Percentiles rank a stretch among this genome's conserved stretches.
Conservation (phyloP, 1,140 invertebrate genomes). For the Brachionus sp. region DNA sequence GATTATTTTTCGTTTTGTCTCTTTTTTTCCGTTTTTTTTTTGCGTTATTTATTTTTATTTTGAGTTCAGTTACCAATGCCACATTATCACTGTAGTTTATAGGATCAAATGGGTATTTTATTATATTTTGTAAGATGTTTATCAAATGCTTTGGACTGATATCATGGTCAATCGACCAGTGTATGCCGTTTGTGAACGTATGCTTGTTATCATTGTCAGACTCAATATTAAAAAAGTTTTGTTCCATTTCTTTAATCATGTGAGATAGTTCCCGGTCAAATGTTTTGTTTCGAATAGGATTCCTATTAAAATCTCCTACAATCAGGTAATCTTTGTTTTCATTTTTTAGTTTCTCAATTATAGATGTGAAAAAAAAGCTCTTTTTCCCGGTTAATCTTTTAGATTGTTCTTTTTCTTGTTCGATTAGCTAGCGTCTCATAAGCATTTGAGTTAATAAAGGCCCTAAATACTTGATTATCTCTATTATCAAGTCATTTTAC, state of each 20-base stretch:
- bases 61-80: not conserved
- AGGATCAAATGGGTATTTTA: not conserved
- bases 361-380: no score
- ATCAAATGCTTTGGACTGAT: not conserved
- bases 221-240: not conserved
- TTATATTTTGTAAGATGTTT: not conserved
- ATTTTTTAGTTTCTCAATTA: not conserved
- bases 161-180: not conserved
- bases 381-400: no score
- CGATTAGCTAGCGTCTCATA: no score
- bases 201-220: not conserved
- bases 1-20: not conserved
- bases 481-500: no score
- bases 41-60: not conserved
- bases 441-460: not conserved
- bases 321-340: not conserved
- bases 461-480: no score
- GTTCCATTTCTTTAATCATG: not conserved
- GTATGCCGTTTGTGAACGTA: not conserved
- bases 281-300: conserved; percentile 4
- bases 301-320: conserved; percentile 1
- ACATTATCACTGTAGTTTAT: not conserved
- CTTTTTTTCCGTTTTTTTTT: not conserved
- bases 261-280: not conserved
- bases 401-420: no score